Evolutionary conservation across 2,113 vertebrate species (phyloP).

Genomic region (Camelus bactrianus): DNA sequence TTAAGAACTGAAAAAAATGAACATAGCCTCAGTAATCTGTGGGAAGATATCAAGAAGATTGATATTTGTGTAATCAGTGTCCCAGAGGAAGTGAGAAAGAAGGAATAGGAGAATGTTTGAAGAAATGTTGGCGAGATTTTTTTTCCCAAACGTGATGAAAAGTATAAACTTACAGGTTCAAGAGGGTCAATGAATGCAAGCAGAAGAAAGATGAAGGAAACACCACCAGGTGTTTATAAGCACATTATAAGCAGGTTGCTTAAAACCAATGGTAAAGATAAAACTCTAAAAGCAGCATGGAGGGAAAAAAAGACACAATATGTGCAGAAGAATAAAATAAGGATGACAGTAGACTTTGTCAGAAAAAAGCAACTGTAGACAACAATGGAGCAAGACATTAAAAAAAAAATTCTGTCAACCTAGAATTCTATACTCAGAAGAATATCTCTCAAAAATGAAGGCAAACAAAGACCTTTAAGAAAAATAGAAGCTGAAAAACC

Average conservation of each 20-base stretch:
- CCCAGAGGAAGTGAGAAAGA: not conserved
- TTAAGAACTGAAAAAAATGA: not conserved
- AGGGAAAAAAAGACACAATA: not conserved
- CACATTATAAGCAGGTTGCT: not conserved
- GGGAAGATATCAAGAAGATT: slow-evolving; percentile 27
- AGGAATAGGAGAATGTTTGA: not conserved
- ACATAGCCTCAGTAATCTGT: not conserved
- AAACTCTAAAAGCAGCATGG: not conserved
- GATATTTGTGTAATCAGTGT: not conserved
- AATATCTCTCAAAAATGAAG: slow-evolving; percentile 13
- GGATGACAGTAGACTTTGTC: not conserved
- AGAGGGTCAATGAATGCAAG: not conserved
- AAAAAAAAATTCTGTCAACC: not conserved
- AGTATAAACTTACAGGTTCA: not conserved
- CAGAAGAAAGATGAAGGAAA: not conserved
- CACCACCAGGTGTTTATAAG: no score
- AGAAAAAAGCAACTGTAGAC: not conserved
- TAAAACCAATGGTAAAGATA: not conserved
- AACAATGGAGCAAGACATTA: not conserved
- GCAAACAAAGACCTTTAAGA: not conserved
- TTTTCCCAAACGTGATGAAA: not conserved
- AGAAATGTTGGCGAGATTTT: not conserved
- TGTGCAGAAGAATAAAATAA: not conserved
- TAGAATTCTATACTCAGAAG: slow-evolving; percentile 18
- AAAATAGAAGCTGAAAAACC: not conserved